phyloP scores from a whole-genome alignment of 2,888 invertebrate species.

The Agelastica alni region DNA sequence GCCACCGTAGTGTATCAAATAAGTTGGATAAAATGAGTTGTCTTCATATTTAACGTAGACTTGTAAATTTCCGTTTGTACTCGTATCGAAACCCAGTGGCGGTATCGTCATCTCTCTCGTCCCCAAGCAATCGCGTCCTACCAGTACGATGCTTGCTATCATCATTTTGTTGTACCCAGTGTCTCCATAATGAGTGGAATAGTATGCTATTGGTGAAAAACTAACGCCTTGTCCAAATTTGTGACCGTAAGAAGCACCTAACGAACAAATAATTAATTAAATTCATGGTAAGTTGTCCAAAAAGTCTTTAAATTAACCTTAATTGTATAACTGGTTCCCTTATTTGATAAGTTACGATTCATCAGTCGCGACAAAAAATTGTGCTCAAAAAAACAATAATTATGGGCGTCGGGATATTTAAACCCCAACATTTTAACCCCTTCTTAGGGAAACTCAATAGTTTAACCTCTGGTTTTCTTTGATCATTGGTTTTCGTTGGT shows the following conservation, averaged over 20 bases:
- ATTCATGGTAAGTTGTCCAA: no score
- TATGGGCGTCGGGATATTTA: no score
- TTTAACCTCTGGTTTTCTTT: no score
- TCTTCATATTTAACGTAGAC: constrained; percentile 19
- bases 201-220: constrained; percentile 8
- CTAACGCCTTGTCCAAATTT: constrained; percentile 15
- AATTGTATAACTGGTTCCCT: no score
- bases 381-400: no score
- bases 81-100: constrained; percentile 7
- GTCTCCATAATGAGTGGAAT: constrained; percentile 16
- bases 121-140: constrained; percentile 10
- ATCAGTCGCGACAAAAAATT: no score
- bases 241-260: constrained; percentile 8
- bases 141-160: constrained; percentile 3
- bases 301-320: no score
- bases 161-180: constrained; percentile 1
- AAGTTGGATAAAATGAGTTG: constrained; percentile 9
- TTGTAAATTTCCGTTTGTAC: constrained; percentile 2
- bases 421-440: no score
- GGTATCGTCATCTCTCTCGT: constrained; percentile 1
- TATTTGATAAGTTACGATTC: no score
- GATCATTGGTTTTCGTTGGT: no score
- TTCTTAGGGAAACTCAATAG: no score
- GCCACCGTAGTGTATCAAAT: constrained; percentile 2
- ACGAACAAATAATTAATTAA: no score